These are phyloP conservation scores for Lepus europaeus DNA, from an alignment of 2,113 vertebrate genomes.

Conservation along the genomic window DNA sequence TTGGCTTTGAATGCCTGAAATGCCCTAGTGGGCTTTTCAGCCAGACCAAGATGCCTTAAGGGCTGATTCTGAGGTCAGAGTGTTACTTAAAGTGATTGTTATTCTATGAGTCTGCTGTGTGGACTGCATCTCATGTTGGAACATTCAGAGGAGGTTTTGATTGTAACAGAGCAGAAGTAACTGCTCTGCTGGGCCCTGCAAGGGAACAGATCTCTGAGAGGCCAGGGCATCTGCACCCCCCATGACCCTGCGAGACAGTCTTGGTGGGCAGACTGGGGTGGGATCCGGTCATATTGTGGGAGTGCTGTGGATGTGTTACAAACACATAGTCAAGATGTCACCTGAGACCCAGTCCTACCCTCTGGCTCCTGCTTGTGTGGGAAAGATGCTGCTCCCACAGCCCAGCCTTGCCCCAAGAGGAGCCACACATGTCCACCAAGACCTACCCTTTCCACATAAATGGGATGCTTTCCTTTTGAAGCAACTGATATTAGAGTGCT, in stretches of 20 bases:
- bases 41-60: too few relatives aligned
- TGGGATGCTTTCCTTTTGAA: not conserved
- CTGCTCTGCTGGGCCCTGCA: not conserved
- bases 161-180: not conserved
- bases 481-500: not conserved
- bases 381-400: accelerated
- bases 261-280: not conserved
- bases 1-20: too few relatives aligned
- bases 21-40: too few relatives aligned
- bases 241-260: not conserved
- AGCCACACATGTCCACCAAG: not conserved
- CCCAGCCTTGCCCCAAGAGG: not conserved
- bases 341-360: not conserved
- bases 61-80: too few relatives aligned
- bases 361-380: not conserved
- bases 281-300: not conserved
- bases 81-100: too few relatives aligned
- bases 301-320: not conserved
- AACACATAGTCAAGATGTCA: not conserved
- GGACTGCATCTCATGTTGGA: too few relatives aligned
- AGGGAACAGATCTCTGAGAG: not conserved
- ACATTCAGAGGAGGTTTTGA: not conserved
- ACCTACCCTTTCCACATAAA: not conserved
- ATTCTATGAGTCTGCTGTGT: too few relatives aligned
- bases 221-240: not conserved